Conservation (phyloP, 2,888 invertebrate genomes). For the Hipparchia semele region DNA sequence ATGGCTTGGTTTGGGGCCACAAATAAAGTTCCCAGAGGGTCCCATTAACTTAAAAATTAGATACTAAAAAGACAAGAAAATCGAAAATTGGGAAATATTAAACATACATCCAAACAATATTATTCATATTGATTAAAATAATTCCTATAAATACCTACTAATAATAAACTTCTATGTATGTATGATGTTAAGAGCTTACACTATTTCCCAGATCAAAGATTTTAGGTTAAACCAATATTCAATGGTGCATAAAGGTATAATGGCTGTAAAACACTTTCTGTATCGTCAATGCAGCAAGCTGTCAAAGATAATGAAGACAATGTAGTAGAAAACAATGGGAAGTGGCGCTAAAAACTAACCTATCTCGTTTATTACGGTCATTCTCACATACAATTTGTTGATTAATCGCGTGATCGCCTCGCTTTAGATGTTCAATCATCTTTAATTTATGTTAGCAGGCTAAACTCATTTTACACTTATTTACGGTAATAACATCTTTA, state of each 20-base stretch:
- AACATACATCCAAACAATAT: too few species aligned
- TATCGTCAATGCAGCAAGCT: conserved; percentile 34
- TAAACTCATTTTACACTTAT: conserved; percentile 28
- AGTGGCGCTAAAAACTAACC: conserved; percentile 46
- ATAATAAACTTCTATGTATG: neutral
- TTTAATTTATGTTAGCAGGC: conserved; percentile 44
- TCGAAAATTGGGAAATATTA: too few species aligned
- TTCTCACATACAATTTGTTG: conserved; percentile 62
- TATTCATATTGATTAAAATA: too few species aligned
- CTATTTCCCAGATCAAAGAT: conserved; percentile 19
- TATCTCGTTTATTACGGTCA: conserved; percentile 48
- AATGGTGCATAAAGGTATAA: conserved; percentile 24
- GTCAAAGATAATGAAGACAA: conserved; percentile 43
- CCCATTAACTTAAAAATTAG: too few species aligned
- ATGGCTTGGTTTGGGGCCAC: too few species aligned
- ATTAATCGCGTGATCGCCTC: conserved; percentile 57
- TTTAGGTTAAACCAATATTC: conserved; percentile 24
- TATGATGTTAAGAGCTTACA: neutral
- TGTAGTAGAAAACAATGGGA: conserved; percentile 43
- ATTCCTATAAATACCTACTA: neutral
- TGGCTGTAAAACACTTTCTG: conserved; percentile 32
- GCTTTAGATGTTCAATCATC: conserved; percentile 53
- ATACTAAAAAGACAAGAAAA: too few species aligned
- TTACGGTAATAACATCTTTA: neutral
- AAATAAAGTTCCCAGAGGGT: too few species aligned